These are phyloP conservation scores for Alviniconcha marisindica DNA, from an alignment of 1,140 invertebrate genomes.

Conservation along the genomic window DNA sequence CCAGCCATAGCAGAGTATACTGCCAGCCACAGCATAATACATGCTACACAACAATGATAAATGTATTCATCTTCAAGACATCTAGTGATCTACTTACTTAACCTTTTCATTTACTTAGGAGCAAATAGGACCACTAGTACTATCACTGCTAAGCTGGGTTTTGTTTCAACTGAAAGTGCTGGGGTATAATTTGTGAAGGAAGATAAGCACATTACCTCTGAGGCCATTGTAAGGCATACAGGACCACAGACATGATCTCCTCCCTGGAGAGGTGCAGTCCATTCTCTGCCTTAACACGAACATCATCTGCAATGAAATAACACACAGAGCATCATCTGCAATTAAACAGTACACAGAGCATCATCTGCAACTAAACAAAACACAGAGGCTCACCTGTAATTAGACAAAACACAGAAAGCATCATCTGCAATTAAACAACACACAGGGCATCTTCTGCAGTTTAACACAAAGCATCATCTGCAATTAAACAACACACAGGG, in stretches of 20 bases:
- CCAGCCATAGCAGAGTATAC: too few relatives aligned
- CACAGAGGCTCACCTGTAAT: too few relatives aligned
- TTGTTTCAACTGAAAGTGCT: not conserved
- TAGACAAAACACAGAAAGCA: not conserved
- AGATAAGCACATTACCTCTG: constrained; percentile 79
- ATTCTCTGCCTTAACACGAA: constrained; percentile 63
- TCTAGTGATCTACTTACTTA: not conserved
- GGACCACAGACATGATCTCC: constrained; percentile 83
- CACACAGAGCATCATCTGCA: constrained; percentile 30
- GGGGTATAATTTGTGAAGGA: not conserved
- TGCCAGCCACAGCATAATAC: too few relatives aligned
- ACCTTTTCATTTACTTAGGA: not conserved
- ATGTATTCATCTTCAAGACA: not conserved
- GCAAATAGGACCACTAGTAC: constrained; percentile 32
- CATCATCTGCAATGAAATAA: constrained; percentile 70
- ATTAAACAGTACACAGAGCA: constrained; percentile 2
- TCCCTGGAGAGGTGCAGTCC: constrained; percentile 75
- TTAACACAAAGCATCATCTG: not conserved
- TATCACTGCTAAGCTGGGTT: not conserved
- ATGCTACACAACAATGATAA: too few relatives aligned
- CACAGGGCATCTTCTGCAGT: too few relatives aligned
- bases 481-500: constrained; percentile 17
- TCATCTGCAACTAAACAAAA: constrained; percentile 16
- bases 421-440: constrained; percentile 43
- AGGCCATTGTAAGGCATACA: constrained; percentile 84